Evolutionary conservation across 2,113 vertebrate species (phyloP).

Genomic region (Synodontis membranacea): DNA sequence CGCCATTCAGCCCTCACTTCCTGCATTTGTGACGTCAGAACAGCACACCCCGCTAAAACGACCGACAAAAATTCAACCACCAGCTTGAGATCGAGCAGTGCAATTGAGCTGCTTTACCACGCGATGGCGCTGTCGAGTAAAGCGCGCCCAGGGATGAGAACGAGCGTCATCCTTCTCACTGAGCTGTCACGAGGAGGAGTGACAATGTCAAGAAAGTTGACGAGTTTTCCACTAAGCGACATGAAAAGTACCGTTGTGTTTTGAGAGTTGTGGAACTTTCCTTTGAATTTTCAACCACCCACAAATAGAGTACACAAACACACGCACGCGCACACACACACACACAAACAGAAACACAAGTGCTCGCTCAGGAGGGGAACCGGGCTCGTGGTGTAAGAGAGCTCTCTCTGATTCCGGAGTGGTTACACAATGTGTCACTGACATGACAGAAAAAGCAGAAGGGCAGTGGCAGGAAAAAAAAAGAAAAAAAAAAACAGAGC

Average conservation of each 20-base stretch:
- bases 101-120: not conserved
- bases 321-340: not conserved
- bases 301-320: not conserved
- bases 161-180: not conserved
- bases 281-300: not conserved
- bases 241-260: not conserved
- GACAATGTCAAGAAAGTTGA: too few species aligned
- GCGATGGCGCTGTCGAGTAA: slow-evolving; percentile 21
- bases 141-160: not conserved
- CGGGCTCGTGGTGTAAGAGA: slow-evolving; percentile 43
- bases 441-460: slow-evolving; percentile 49
- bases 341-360: not conserved
- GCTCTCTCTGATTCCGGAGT: slow-evolving; percentile 70
- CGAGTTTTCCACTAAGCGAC: not conserved
- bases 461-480: slow-evolving; percentile 30
- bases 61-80: too few species aligned
- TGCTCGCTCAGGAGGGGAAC: not conserved
- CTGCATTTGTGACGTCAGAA: too few species aligned
- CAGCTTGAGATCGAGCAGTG: too few species aligned
- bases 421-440: slow-evolving; percentile 58
- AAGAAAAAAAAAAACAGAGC: slow-evolving; percentile 19
- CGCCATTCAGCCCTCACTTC: too few species aligned
- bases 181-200: not conserved
- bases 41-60: too few species aligned
- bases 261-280: not conserved